Base-by-base conservation (phyloP, 2,888 invertebrate genomes). In the Pseudococcus viburni region DNA sequence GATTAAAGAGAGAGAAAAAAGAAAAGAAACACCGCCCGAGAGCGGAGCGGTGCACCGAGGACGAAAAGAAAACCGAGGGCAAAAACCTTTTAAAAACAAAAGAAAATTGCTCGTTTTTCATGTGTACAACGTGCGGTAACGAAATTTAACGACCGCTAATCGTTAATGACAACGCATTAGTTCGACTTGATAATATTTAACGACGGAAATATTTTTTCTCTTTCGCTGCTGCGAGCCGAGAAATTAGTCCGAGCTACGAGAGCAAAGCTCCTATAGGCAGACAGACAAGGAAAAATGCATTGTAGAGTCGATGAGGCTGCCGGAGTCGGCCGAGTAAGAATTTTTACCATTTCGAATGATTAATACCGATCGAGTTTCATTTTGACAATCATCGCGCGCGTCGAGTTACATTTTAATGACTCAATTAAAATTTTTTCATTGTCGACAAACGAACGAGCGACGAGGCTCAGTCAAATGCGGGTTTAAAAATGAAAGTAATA, bases 51-150 rank as follows among this genome's bases (percentile, higher is more conserved):
- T 17, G 17, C 26, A 3, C 26, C 51, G 59, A 59, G 19, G 68
- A 73, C 12, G 68, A 73, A 33, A 73, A 73, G 68, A 73, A 73
- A 80, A 80, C 39, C 80, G 42, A 59, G 59, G 80, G 80, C 80
- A 80, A 80, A 33, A 42, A 80, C 22, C 80, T 80, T 80, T 80
- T 19, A 42, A 80, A 42, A 80, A 80, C 80, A 80, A 80, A 80
- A 80, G 80, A 80, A 80, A 80, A 80, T 80, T 42, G 80, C 42
- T 80, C 80, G 80, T 80, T 80, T 80, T 80, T 80, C 68, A 73
- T 73, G 80, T 42, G n/a, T 17, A n/a, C 80, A 42, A 46, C 39
- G 19, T 42, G 80, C 42, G 80, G 80, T 42, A 80, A 80, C 80
- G 19, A 80, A n/a, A 80, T 59, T 80, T 80, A 80, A 80, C 80